Evolutionary conservation across 2,888 invertebrate species (phyloP).

Genomic region (Platerodrilus igneus): DNA sequence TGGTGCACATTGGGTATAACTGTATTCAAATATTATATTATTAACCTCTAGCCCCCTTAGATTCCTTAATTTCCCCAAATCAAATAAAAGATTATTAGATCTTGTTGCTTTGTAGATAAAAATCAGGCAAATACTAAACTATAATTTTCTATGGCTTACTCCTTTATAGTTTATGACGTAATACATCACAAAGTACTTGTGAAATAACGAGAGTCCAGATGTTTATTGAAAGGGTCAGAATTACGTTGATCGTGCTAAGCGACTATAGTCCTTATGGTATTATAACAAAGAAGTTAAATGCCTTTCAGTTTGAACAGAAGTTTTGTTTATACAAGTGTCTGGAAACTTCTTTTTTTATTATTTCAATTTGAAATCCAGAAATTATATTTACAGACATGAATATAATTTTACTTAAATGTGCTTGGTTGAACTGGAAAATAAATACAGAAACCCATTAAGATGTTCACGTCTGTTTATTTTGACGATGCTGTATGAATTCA

Average conservation of each 20-base stretch:
- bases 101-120: too few relatives aligned
- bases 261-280: constrained; percentile 9
- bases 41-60: too few relatives aligned
- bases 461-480: constrained; percentile 1
- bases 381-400: constrained; percentile 30
- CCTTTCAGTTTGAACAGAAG: constrained; percentile 7
- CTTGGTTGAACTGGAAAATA: constrained; percentile 12
- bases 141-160: too few relatives aligned
- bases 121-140: too few relatives aligned
- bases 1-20: too few relatives aligned
- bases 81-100: too few relatives aligned
- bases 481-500: constrained; percentile 3
- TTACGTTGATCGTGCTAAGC: constrained; percentile 13
- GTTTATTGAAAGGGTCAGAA: constrained; percentile 31
- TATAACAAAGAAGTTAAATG: too few relatives aligned
- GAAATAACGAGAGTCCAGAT: constrained; percentile 28
- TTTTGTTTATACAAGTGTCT: constrained; percentile 30
- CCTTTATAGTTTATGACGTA: constrained; percentile 17
- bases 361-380: constrained; percentile 30
- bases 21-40: too few relatives aligned
- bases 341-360: constrained; percentile 19
- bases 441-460: constrained; percentile 7
- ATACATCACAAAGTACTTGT: constrained; percentile 20
- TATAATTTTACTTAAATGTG: constrained; percentile 20
- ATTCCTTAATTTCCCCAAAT: too few relatives aligned